phyloP scores from a whole-genome alignment of 92 coral and sea anemone species.

The Diadumene lineata region DNA sequence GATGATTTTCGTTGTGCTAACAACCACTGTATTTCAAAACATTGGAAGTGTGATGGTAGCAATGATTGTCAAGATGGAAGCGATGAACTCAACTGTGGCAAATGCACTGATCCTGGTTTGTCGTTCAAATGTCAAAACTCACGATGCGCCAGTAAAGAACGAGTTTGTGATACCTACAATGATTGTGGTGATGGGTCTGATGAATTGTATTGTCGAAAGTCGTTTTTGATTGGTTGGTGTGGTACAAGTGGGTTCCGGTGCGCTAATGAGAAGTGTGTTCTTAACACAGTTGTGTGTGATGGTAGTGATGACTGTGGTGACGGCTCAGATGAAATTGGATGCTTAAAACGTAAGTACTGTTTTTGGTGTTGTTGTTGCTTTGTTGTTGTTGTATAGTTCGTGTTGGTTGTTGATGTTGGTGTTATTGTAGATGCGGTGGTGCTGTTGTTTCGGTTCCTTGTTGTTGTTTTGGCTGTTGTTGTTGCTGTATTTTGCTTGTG shows the following conservation, averaged over 20 bases:
- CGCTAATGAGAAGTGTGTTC: constrained; percentile 53
- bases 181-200: constrained; percentile 80
- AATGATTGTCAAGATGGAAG: constrained; percentile 77
- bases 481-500: neutral
- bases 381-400: neutral
- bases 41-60: constrained; percentile 45
- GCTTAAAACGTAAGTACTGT: constrained; percentile 28
- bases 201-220: constrained; percentile 53
- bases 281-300: constrained; percentile 40
- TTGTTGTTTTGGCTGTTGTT: neutral
- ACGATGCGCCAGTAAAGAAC: constrained; percentile 36
- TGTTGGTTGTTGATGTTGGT: neutral
- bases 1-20: constrained; percentile 45
- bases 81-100: constrained; percentile 55
- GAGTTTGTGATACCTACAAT: constrained; percentile 60
- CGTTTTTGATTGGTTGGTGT: constrained; percentile 60
- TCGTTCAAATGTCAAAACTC: constrained; percentile 43
- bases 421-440: neutral
- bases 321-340: constrained; percentile 59
- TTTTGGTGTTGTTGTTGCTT: neutral
- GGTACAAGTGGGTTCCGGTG: constrained; percentile 46
- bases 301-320: constrained; percentile 58
- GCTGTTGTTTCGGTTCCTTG: neutral
- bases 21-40: constrained; percentile 44
- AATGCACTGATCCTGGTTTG: constrained; percentile 19